Percentiles rank a stretch among this genome's conserved stretches.
Conservation (phyloP, 2,797 vertebrate species). For the Chloroceryle amazona region DNA sequence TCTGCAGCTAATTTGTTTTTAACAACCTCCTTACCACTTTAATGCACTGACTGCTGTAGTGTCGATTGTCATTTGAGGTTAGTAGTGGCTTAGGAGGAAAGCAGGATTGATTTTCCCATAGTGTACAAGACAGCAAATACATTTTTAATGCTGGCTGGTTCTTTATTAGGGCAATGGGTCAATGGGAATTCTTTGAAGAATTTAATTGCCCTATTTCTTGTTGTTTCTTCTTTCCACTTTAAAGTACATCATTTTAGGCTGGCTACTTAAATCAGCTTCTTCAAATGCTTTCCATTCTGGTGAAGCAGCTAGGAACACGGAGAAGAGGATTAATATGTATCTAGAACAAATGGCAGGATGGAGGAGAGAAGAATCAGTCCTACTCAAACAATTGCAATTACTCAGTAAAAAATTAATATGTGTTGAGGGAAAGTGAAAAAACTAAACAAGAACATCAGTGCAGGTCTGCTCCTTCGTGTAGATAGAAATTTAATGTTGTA, state of each 20-base stretch:
- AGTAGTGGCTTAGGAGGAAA: not conserved
- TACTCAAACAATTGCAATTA: not conserved
- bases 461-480: not conserved
- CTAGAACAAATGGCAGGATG: not conserved
- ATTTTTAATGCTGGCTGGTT: not conserved
- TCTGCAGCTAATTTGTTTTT: slow-evolving; percentile 13
- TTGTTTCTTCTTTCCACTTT: not conserved
- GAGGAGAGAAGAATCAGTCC: not conserved
- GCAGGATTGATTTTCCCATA: not conserved
- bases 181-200: not conserved
- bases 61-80: not conserved
- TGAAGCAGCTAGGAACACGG: not conserved
- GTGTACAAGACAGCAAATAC: not conserved
- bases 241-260: not conserved
- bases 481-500: not conserved
- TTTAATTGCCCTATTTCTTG: not conserved
- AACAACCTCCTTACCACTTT: not conserved
- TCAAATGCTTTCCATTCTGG: not conserved
- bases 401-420: not conserved
- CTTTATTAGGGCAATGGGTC: not conserved
- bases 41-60: not conserved
- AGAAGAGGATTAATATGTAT: not conserved
- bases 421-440: not conserved
- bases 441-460: not conserved
- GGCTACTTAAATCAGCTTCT: not conserved